A percentile compares a stretch with the other conserved stretches of the same genome.
phyloP scores from a whole-genome alignment of 2,888 invertebrate species.

The Ophion ellenae region DNA sequence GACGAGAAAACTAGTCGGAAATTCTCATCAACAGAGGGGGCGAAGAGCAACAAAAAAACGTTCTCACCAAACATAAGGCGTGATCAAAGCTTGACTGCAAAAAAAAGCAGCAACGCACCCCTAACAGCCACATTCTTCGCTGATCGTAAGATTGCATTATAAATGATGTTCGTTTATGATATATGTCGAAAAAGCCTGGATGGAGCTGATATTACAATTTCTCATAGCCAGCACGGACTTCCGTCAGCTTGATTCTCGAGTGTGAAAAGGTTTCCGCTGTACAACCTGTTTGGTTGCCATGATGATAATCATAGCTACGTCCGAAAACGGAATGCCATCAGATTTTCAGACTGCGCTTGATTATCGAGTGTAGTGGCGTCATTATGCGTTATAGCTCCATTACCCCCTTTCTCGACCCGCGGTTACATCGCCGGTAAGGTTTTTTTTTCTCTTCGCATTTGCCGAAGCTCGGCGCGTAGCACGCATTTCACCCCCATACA shows the following conservation, averaged over 20 bases:
- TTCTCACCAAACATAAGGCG: constrained; percentile 12
- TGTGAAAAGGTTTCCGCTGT: constrained; percentile 64
- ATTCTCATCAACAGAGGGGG: constrained; percentile 42
- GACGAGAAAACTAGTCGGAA: constrained; percentile 27
- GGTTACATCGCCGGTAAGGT: neutral
- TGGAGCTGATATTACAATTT: constrained; percentile 75
- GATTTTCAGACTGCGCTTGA: neutral
- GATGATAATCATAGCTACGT: constrained; percentile 9
- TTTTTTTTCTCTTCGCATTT: constrained; percentile 1
- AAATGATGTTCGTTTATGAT: constrained; percentile 63
- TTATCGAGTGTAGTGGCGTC: too few relatives aligned
- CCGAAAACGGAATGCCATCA: constrained; percentile 13
- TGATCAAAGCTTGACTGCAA: constrained; percentile 9
- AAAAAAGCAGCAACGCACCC: constrained; percentile 36
- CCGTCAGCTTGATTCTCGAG: constrained; percentile 60
- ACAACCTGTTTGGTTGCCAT: constrained; percentile 43
- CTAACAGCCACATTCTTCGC: constrained; percentile 27
- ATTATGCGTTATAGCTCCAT: neutral
- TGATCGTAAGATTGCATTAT: constrained; percentile 67
- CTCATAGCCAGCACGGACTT: constrained; percentile 59
- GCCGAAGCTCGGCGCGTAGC: constrained; percentile 32
- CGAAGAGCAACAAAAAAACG: constrained; percentile 21
- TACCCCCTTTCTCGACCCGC: neutral
- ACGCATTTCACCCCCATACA: constrained; percentile 50
- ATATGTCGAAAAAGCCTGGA: constrained; percentile 66